Evolutionary conservation across 2,888 invertebrate genomes (phyloP).

Genomic region (Synergus japonicus): DNA sequence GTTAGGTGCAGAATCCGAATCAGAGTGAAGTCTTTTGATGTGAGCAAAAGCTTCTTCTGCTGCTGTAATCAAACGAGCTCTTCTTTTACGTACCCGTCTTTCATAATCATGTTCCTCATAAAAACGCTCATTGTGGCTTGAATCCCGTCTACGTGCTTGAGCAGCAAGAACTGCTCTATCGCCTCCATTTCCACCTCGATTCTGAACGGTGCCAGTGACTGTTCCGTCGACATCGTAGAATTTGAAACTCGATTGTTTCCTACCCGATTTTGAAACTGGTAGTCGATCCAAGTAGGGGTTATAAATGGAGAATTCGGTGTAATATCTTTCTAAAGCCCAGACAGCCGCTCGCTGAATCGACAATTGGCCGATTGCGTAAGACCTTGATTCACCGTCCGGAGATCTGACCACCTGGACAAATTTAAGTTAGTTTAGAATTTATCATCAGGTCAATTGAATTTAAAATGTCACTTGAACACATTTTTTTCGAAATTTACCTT

Average conservation of each 20-base stretch:
- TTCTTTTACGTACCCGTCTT: slow-evolving; percentile 92
- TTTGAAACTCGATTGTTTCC: slow-evolving; percentile 92
- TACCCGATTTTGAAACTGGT: slow-evolving; percentile 89
- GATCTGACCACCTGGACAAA: slow-evolving; percentile 86
- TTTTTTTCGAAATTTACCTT: slow-evolving; percentile 78
- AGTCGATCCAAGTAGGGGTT: slow-evolving; percentile 97
- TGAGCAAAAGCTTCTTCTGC: slow-evolving; percentile 99
- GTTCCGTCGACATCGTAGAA: slow-evolving; percentile 97
- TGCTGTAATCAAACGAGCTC: slow-evolving; percentile 93
- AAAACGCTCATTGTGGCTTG: slow-evolving; percentile 97
- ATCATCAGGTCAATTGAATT: too few species aligned
- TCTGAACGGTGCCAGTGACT: slow-evolving; percentile 83
- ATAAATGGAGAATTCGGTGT: slow-evolving; percentile 95
- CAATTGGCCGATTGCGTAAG: slow-evolving; percentile 92
- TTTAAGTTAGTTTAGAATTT: not conserved
- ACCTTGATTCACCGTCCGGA: slow-evolving; percentile 95
- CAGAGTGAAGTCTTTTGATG: slow-evolving; percentile 89
- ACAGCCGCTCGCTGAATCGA: slow-evolving; percentile 97
- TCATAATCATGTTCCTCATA: slow-evolving; percentile 99
- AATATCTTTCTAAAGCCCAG: slow-evolving; percentile 96
- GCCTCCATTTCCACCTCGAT: slow-evolving; percentile 78
- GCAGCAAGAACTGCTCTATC: slow-evolving; percentile 78
- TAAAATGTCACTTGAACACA: not conserved
- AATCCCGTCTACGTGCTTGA: slow-evolving; percentile 90
- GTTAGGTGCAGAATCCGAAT: slow-evolving; percentile 85